phyloP scores from a whole-genome alignment of 2,113 vertebrate species.

The Vanacampus margaritifer region DNA sequence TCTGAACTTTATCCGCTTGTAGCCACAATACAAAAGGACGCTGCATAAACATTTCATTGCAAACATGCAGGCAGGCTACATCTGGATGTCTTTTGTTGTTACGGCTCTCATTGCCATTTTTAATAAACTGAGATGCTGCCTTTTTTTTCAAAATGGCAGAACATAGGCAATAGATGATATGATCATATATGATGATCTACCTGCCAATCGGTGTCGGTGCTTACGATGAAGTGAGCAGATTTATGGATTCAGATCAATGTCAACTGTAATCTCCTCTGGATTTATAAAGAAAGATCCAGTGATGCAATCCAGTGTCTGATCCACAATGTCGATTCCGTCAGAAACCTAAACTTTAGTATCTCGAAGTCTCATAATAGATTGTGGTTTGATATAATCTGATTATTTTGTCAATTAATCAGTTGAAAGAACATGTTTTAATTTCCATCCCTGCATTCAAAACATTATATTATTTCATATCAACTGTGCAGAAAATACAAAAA shows the following conservation, averaged over 20 bases:
- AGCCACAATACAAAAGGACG: slow-evolving; percentile 33
- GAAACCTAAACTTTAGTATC: not conserved
- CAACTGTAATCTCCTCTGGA: not conserved
- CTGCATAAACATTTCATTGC: slow-evolving; percentile 30
- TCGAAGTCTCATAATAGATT: too few species aligned
- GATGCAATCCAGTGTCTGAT: not conserved
- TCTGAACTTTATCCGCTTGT: slow-evolving; percentile 50
- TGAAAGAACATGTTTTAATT: too few species aligned
- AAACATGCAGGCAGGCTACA: slow-evolving; percentile 24
- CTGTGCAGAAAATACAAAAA: too few species aligned
- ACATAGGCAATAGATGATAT: not conserved
- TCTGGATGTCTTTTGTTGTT: slow-evolving; percentile 16
- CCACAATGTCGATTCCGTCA: not conserved
- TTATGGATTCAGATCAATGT: not conserved
- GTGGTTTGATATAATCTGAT: too few species aligned
- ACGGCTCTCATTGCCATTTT: not conserved
- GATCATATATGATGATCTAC: not conserved
- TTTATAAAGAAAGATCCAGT: not conserved
- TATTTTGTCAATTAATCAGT: too few species aligned
- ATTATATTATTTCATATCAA: too few species aligned
- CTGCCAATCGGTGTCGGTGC: slow-evolving; percentile 10
- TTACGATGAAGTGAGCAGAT: not conserved
- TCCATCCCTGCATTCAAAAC: too few species aligned
- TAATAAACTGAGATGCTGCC: not conserved
- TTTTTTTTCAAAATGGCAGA: too few species aligned